Base-by-base conservation (phyloP, 64 coral and sea anemone genomes). In the Catalaphyllia jardinei region DNA sequence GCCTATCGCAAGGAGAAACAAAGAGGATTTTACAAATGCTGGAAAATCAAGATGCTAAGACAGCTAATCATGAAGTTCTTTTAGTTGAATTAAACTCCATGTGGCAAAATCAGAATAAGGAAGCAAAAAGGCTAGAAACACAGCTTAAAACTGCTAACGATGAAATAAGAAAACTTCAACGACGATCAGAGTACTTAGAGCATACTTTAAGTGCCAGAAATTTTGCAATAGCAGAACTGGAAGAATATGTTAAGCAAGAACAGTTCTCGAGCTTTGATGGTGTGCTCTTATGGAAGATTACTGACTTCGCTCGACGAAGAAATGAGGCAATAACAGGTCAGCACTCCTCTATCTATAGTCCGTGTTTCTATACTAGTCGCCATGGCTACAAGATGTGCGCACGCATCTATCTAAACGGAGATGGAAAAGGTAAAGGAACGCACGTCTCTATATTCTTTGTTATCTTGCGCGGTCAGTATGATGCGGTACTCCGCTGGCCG, bases 201-300 rank as follows among this genome's bases (percentile, higher is more conserved):
- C 55, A 92, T 22, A 64, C 18, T 67, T 20, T 75, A 29, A 74
- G 90, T 72, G 67, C 85, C 1, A 73, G 90, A 4, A 86, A 86
- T 31, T 19, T 92, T 18, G 90, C 60, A 17, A 76, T 73, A 29
- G 82, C 90, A 27, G 90, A 92, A 29, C 81, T 92, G 11, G 90
- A 92, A 77, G 90, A 92, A 54, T 28, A 79, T 35, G 15, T 92
- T 19, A 92, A 62, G 33, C 60, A 76, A 52, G 22, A 50, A n/a
- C 20, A 81, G 18, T 42, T 42, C 4, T 67, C 51, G 14, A 78
- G 80, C 18, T 77, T 27, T 38, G 73, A 92, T 92, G 82, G 90
- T 2, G 71, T 92, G 31, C 55, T 86, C 28, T n/a, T 92, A 10
- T 92, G 81, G 80, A 92, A 92, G 30, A 92, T 92, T 72, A 86